Evolutionary conservation across 2,113 vertebrate species (phyloP).

Genomic region (Hemichromis elongatus): DNA sequence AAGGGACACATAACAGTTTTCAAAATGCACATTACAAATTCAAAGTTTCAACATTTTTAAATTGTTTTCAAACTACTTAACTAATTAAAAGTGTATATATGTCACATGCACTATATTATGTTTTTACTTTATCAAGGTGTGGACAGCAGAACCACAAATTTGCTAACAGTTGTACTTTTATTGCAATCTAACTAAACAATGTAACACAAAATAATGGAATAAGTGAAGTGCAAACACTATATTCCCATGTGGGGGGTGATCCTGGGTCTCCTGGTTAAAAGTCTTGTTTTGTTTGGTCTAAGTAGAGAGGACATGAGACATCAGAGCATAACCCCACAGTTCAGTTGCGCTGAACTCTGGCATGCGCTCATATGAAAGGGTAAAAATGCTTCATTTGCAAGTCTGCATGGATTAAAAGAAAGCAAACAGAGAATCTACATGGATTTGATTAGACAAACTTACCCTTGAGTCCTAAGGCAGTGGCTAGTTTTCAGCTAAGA

Average conservation of each 20-base stretch:
- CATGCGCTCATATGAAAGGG: neutral
- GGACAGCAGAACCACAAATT: neutral
- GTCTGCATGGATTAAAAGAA: neutral
- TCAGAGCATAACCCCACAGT: slow-evolving; percentile 2
- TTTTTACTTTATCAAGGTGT: neutral
- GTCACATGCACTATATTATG: neutral
- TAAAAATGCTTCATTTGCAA: slow-evolving; percentile 3
- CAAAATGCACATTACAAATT: neutral
- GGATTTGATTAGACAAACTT: slow-evolving; percentile 20
- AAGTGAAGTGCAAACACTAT: neutral
- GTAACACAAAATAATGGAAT: neutral
- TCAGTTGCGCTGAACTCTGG: neutral
- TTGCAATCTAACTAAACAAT: neutral
- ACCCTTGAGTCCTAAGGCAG: neutral
- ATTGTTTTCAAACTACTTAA: neutral
- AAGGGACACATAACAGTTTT: neutral
- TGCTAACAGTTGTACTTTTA: neutral
- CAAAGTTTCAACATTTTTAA: neutral
- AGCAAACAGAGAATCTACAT: slow-evolving; percentile 13
- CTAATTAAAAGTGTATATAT: neutral
- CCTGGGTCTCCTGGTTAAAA: neutral
- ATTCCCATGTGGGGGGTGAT: neutral
- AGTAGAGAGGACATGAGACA: neutral
- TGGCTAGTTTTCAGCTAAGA: neutral
- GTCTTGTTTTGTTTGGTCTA: neutral